These are phyloP conservation scores for Fragum fragum DNA, from an alignment of 2,888 invertebrate species.

Conservation along the genomic window DNA sequence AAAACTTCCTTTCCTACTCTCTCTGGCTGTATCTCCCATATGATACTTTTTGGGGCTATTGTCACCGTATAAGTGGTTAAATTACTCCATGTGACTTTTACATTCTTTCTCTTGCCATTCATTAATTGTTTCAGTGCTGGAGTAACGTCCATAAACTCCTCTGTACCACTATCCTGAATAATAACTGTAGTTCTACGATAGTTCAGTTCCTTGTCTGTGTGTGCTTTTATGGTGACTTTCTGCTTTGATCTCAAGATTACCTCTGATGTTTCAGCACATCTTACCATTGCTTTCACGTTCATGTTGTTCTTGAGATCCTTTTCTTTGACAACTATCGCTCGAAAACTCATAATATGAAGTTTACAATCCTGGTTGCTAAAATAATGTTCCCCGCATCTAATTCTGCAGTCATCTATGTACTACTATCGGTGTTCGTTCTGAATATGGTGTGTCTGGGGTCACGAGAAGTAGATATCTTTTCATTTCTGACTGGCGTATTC, in stretches of 20 bases:
- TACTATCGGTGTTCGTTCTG: conserved; percentile 24
- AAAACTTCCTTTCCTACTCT: no score
- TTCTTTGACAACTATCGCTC: conserved; percentile 29
- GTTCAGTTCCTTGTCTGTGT: conserved; percentile 8
- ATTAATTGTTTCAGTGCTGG: conserved; percentile 7
- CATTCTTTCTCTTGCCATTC: not conserved
- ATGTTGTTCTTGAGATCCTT: conserved; percentile 32
- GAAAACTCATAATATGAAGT: no score
- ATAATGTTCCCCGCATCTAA: conserved; percentile 22
- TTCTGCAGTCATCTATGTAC: conserved; percentile 7
- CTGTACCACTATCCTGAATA: no score
- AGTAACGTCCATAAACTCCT: not conserved
- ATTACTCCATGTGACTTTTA: conserved; percentile 35
- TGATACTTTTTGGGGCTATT: no score
- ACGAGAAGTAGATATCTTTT: conserved; percentile 34
- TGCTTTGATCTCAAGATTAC: conserved; percentile 36
- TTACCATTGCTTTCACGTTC: conserved; percentile 25
- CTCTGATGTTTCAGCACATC: conserved; percentile 19
- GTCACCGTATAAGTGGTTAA: no score
- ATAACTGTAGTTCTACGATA: conserved; percentile 21
- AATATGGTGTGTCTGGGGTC: conserved; percentile 22
- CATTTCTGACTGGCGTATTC: not conserved
- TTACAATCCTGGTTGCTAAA: no score
- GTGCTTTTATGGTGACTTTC: no score
- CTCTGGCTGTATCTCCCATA: no score